phyloP scores from a whole-genome alignment of 2,113 vertebrate species.

The Monopterus albus region DNA sequence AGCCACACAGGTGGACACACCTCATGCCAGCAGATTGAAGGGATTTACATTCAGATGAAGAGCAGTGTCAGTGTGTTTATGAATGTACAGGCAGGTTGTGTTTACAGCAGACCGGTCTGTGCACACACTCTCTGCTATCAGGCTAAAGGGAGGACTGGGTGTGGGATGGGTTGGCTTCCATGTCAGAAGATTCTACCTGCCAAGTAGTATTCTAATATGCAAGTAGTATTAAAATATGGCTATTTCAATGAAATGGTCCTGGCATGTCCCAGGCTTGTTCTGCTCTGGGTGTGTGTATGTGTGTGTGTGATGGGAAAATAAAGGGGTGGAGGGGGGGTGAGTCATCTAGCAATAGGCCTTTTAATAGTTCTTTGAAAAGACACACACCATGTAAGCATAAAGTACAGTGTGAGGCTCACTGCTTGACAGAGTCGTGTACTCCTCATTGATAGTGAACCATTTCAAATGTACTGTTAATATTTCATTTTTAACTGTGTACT shows the following conservation, averaged over 20 bases:
- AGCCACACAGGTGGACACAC: constrained; percentile 45
- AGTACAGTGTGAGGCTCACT: background rate
- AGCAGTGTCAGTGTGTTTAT: constrained; percentile 7
- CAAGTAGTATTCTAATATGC: constrained; percentile 50
- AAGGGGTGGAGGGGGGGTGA: background rate
- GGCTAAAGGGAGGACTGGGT: no score
- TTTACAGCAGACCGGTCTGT: constrained; percentile 16
- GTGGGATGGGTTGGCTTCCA: background rate
- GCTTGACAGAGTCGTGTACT: background rate
- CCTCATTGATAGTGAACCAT: constrained; percentile 13
- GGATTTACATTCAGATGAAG: constrained; percentile 55
- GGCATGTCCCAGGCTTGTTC: constrained; percentile 34
- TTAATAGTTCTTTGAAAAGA: constrained; percentile 13
- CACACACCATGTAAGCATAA: background rate
- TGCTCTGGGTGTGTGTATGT: constrained; percentile 28
- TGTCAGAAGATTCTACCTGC: constrained; percentile 27
- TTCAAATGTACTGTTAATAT: background rate
- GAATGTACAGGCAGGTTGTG: constrained; percentile 11
- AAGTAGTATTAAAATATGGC: constrained; percentile 53
- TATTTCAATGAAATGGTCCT: constrained; percentile 51
- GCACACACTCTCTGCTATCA: no score
- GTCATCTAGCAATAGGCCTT: constrained; percentile 1
- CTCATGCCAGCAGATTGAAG: constrained; percentile 25
- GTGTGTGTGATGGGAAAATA: constrained; percentile 4
- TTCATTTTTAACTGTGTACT: background rate